Evolutionary conservation across 1,140 invertebrate genomes (phyloP).

Genomic region (Ceratina calcarata): DNA sequence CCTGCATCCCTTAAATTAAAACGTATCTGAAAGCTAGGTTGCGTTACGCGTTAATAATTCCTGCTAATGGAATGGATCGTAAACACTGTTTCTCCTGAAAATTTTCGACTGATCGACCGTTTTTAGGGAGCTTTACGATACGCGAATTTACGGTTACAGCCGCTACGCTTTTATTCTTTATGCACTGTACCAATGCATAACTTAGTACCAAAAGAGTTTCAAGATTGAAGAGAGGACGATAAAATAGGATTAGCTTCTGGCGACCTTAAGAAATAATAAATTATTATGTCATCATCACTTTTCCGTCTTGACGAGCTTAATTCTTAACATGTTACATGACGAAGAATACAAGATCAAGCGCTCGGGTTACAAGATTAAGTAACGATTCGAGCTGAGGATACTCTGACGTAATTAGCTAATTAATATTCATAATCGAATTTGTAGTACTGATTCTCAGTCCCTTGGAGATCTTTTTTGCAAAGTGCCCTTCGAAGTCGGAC

Average conservation of each 20-base stretch:
- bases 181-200: background rate
- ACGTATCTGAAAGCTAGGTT: constrained; percentile 21
- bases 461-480: background rate
- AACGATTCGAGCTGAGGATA: too few relatives aligned
- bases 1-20: constrained; percentile 23
- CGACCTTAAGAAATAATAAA: too few relatives aligned
- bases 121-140: constrained; percentile 7
- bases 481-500: background rate
- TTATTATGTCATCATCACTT: background rate
- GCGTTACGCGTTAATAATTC: background rate
- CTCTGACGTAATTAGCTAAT: too few relatives aligned
- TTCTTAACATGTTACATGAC: too few relatives aligned
- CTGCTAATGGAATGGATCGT: constrained; percentile 1
- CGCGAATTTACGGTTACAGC: constrained; percentile 14
- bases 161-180: background rate
- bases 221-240: too few relatives aligned
- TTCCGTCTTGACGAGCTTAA: too few relatives aligned
- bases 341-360: too few relatives aligned
- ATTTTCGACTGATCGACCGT: background rate
- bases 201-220: too few relatives aligned
- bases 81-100: background rate
- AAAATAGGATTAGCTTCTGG: too few relatives aligned
- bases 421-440: too few relatives aligned
- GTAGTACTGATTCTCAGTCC: too few relatives aligned
- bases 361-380: too few relatives aligned